A percentile compares a stretch with the other conserved stretches of the same genome.
These are phyloP conservation scores for Arvicanthis niloticus DNA, from an alignment of 2,113 vertebrate genomes.

Conservation along the genomic window DNA sequence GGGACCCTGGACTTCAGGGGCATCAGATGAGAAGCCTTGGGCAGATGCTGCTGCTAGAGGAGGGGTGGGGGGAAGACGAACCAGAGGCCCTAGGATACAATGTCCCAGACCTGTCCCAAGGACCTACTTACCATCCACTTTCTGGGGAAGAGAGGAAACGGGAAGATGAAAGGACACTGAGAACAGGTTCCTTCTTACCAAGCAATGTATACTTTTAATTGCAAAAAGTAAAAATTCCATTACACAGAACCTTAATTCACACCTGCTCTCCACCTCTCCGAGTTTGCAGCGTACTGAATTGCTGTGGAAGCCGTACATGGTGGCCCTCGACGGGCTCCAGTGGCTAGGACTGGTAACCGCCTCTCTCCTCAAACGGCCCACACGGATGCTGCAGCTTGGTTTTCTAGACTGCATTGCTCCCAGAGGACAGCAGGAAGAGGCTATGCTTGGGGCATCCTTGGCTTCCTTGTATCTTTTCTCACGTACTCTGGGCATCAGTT, in stretches of 20 bases:
- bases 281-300: constrained; percentile 78
- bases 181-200: constrained; percentile 55
- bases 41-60: background rate
- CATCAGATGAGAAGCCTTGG: background rate
- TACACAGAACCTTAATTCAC: constrained; percentile 79
- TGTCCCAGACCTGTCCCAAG: background rate
- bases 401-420: background rate
- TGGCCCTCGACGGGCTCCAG: background rate
- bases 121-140: background rate
- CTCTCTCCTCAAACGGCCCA: background rate
- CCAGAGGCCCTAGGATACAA: background rate
- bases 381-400: rapidly evolving
- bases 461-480: background rate
- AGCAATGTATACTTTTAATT: constrained; percentile 80
- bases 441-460: constrained; percentile 55
- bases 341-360: background rate
- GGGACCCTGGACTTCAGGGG: background rate
- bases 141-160: constrained; percentile 5
- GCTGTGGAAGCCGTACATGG: constrained; percentile 33
- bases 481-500: background rate
- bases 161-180: constrained; percentile 15
- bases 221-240: constrained; percentile 85
- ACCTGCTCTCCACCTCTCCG: constrained; percentile 84
- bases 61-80: background rate
- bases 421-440: constrained; percentile 40